A percentile compares a stretch with the other conserved stretches of the same genome.
Evolutionary conservation across 2,113 vertebrate genomes (phyloP).

Genomic region (Callithrix jacchus): DNA sequence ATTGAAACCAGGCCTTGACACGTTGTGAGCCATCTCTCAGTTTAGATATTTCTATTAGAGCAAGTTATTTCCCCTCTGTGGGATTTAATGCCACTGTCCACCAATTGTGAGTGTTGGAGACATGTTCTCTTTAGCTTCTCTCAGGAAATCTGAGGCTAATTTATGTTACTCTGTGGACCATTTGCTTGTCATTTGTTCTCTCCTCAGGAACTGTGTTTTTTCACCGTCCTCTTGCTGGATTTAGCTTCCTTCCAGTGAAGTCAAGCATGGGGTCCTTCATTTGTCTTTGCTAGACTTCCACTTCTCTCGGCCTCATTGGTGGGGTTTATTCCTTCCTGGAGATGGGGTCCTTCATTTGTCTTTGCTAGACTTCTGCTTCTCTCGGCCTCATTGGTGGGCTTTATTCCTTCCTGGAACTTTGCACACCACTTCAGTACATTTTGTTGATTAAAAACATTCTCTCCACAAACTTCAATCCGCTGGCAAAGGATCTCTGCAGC

Average conservation of each 20-base stretch:
- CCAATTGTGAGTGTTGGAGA: not conserved
- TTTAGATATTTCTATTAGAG: not conserved
- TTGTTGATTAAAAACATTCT: constrained; percentile 53
- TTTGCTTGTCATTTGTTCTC: not conserved
- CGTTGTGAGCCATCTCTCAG: fast-evolving
- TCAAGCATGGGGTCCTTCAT: not conserved
- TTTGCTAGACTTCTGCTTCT: not conserved
- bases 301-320: not conserved
- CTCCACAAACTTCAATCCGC: not conserved
- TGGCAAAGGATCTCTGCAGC: not conserved
- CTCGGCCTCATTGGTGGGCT: not conserved
- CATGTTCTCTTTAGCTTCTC: not conserved
- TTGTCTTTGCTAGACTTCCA: not conserved
- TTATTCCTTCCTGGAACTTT: not conserved
- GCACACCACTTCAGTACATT: not conserved
- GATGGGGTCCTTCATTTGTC: not conserved
- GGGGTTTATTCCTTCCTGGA: not conserved
- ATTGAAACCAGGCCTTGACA: not conserved
- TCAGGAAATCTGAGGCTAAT: not conserved
- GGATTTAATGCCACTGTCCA: fast-evolving
- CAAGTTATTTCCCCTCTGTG: not conserved
- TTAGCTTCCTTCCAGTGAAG: not conserved
- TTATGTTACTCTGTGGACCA: not conserved
- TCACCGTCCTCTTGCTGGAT: not conserved
- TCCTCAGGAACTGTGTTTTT: not conserved